Conservation (phyloP, 2,113 vertebrate species). For the Melanotaenia duboulayi region DNA sequence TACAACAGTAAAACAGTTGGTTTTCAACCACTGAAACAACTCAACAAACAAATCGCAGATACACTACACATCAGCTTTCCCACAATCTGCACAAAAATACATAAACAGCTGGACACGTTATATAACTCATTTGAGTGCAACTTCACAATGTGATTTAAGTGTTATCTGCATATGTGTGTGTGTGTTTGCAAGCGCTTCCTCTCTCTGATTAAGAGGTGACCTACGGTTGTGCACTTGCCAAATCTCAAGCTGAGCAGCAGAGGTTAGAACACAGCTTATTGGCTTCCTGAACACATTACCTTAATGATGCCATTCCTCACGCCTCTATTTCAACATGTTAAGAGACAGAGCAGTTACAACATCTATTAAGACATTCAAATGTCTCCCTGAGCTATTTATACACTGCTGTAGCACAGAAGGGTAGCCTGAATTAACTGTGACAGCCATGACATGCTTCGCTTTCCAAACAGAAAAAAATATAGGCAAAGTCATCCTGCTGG, state of each 20-base stretch:
- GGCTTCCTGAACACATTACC: slow-evolving; percentile 76
- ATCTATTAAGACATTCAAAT: slow-evolving; percentile 76
- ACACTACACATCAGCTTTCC: slow-evolving; percentile 30
- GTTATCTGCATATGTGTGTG: slow-evolving; percentile 41
- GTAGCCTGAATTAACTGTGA: slow-evolving; percentile 62
- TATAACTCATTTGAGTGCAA: slow-evolving; percentile 61
- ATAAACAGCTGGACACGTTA: slow-evolving; percentile 47
- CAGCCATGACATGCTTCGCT: slow-evolving; percentile 54
- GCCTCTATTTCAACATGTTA: slow-evolving; percentile 67
- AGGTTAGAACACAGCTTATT: slow-evolving; percentile 70
- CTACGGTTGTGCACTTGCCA: slow-evolving; percentile 66
- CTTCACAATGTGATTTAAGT: slow-evolving; percentile 59
- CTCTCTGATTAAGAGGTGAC: slow-evolving; percentile 71
- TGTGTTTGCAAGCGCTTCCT: slow-evolving; percentile 51
- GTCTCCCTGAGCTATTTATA: slow-evolving; percentile 70
- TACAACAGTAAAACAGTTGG: slow-evolving; percentile 37
- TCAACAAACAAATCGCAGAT: slow-evolving; percentile 36
- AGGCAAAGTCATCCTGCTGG: slow-evolving; percentile 60
- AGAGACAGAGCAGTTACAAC: slow-evolving; percentile 62
- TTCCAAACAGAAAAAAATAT: slow-evolving; percentile 65
- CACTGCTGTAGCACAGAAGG: slow-evolving; percentile 57
- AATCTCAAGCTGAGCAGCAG: slow-evolving; percentile 64
- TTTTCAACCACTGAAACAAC: slow-evolving; percentile 17
- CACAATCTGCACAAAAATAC: slow-evolving; percentile 39
- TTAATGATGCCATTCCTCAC: slow-evolving; percentile 76